Evolutionary conservation across 2,888 invertebrate species (phyloP).

Genomic region (Stenchaetothrips biformis): DNA sequence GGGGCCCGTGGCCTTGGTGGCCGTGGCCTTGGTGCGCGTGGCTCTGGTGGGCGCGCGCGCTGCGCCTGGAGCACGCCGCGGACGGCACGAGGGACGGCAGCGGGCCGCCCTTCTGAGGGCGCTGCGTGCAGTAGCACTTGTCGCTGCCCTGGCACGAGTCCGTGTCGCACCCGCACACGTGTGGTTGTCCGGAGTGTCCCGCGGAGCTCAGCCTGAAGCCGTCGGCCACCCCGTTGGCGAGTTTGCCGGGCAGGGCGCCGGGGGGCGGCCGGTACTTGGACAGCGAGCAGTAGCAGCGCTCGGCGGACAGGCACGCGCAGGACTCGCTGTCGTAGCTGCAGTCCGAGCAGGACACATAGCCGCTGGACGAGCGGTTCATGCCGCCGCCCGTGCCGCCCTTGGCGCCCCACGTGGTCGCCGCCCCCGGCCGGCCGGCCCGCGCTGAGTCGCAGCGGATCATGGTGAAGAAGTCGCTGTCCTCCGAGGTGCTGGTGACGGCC

Average conservation of each 20-base stretch:
- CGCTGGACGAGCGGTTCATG: constrained; percentile 51
- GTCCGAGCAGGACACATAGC: constrained; percentile 82
- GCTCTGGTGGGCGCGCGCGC: not conserved
- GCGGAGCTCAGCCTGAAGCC: not conserved
- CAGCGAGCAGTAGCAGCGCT: constrained; percentile 80
- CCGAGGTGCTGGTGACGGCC: constrained; percentile 43
- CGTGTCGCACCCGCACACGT: constrained; percentile 69
- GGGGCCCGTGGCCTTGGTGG: constrained; percentile 26
- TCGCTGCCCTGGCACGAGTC: constrained; percentile 83
- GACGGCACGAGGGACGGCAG: not conserved
- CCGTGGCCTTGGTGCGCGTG: not conserved
- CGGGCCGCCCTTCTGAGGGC: constrained; percentile 38
- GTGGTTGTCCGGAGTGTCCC: constrained; percentile 27
- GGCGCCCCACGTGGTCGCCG: constrained; percentile 41
- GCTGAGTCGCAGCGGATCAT: constrained; percentile 46
- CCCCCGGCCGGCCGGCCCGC: constrained; percentile 42
- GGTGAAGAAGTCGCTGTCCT: constrained; percentile 50
- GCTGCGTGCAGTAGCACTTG: constrained; percentile 69
- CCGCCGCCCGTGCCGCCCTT: constrained; percentile 41
- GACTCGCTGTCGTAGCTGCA: constrained; percentile 81
- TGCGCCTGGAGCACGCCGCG: not conserved
- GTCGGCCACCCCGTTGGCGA: not conserved
- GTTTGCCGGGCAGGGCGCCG: not conserved
- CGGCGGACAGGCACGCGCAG: constrained; percentile 68
- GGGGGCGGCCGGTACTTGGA: constrained; percentile 49